Evolutionary conservation across 2,888 invertebrate species (phyloP), one percentile per base, ranked within the genome.

Genomic region (Stenotaenia linearis): DNA sequence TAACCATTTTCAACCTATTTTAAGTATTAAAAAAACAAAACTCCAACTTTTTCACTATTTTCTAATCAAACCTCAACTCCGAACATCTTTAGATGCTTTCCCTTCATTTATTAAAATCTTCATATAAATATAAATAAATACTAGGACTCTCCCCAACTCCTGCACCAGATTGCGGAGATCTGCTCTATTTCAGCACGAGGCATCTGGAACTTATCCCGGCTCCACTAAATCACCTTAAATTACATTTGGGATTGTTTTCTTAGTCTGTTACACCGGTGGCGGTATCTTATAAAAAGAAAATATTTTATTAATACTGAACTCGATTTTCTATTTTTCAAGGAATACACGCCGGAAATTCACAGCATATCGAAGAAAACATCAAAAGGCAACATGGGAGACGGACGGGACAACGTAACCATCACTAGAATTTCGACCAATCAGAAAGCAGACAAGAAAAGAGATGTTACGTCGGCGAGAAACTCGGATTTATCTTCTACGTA

Each of bases 261-360:
- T n/a, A n/a, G n/a, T 45, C n/a, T 15, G 45, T 18, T 2, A 5
- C n/a, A 61, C 61, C 25, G 61, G 61, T 61, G 61, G 61, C 61
- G 61, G 61, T 61, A 12, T 61, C 25, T 23, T 25, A 0, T 61
- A 0, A 30, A 9, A 3, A 4, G 15, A 75, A 28, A n/a, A n/a
- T n/a, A n/a, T n/a, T n/a, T n/a, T n/a, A n/a, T n/a, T n/a, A n/a
- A n/a, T n/a, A n/a, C n/a, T n/a, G n/a, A n/a, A n/a, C n/a, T n/a
- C n/a, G 4, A 15, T 75, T 75, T 12, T 75, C 18, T 75, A 32
- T 32, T 35, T 75, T 35, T n/a, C 2, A 82, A 87, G 87, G 87
- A 87, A 82, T 87, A 86, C 82, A 85, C 86, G n/a, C 86, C 86
- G 40, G 87, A 87, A 75, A 82, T 86, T 28, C 84, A 86, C 80